phyloP scores from a whole-genome alignment of 2,888 invertebrate species.

The Amaurobius ferox region DNA sequence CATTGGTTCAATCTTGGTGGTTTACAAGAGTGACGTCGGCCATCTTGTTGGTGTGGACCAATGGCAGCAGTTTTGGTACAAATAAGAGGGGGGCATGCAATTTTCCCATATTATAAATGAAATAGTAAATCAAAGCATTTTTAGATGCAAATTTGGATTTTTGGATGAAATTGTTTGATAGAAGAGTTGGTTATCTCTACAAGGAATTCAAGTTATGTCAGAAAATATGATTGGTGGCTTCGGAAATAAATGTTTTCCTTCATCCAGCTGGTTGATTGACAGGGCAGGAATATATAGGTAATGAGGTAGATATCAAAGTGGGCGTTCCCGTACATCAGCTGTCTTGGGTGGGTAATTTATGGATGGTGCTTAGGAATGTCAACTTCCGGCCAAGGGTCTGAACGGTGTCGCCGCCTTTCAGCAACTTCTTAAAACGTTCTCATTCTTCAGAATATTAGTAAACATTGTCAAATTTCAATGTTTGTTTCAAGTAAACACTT shows the following conservation, averaged over 20 bases:
- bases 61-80: slow-evolving; percentile 31
- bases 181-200: background rate
- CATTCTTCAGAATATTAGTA: too few species aligned
- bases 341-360: slow-evolving; percentile 50
- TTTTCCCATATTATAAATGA: slow-evolving; percentile 45
- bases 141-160: background rate
- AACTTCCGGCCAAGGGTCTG: slow-evolving; percentile 53
- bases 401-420: slow-evolving; percentile 70
- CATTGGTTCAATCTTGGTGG: slow-evolving; percentile 43
- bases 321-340: slow-evolving; percentile 53
- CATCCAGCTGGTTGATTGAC: slow-evolving; percentile 51
- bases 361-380: slow-evolving; percentile 19
- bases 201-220: background rate
- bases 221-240: background rate
- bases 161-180: background rate
- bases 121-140: background rate
- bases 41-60: slow-evolving; percentile 59
- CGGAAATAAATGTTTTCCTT: background rate
- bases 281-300: slow-evolving; percentile 43
- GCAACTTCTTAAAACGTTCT: slow-evolving; percentile 38
- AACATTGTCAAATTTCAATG: too few species aligned
- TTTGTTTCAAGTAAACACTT: too few species aligned
- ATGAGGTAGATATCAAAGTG: slow-evolving; percentile 61
- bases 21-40: slow-evolving; percentile 35
- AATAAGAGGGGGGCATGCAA: slow-evolving; percentile 21